Base-by-base conservation (phyloP, 2,888 invertebrate genomes). In the Tribolium freemani region DNA sequence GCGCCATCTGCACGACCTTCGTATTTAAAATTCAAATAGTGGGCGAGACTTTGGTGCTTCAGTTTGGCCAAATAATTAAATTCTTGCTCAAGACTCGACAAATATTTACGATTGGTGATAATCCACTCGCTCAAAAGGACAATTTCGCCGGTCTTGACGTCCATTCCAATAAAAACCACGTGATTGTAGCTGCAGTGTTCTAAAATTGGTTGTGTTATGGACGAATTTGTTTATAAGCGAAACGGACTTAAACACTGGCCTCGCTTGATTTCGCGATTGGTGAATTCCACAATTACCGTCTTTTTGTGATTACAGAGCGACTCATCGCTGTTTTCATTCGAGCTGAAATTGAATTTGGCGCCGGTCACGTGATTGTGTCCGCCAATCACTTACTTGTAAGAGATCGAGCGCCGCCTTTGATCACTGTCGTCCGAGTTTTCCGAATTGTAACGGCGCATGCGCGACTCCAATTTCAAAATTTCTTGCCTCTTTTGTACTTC, bases 401-500 rank as follows among this genome's bases (percentile, higher is more conserved):
- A 72, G 4, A 71, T 16, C 5, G 73, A 73, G 3, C n/a, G 48
- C 31, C 73, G 54, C 26, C 73, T 72, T 58, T 71, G 88, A 77
- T 86, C 87, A 26, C 88, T 88, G 61, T 80, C 80, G 8, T 75
- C 71, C 5, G 79, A 79, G 75, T 73, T 76, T 21, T 81, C 82
- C 11, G 80, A 80, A 60, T 74, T 78, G 51, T 74, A 77, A 75
- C 87, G 87, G 5, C 88, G 82, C 77, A 87, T 88, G 75, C 91
- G 90, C 0, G 90, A 89, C 72, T 94, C 94, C 38, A 90, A 90
- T 78, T 91, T 91, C 10, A 95, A 87, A 60, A 93, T 93, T 83
- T 94, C 94, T 79, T 94, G 92, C n/a, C 94, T 90, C 48, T 91
- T 90, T 75, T 93, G 90, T 11, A 96, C 92, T 84, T 96, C 95